Evolutionary conservation across 2,113 vertebrate genomes (phyloP).

Genomic region (Phocoena sinus): DNA sequence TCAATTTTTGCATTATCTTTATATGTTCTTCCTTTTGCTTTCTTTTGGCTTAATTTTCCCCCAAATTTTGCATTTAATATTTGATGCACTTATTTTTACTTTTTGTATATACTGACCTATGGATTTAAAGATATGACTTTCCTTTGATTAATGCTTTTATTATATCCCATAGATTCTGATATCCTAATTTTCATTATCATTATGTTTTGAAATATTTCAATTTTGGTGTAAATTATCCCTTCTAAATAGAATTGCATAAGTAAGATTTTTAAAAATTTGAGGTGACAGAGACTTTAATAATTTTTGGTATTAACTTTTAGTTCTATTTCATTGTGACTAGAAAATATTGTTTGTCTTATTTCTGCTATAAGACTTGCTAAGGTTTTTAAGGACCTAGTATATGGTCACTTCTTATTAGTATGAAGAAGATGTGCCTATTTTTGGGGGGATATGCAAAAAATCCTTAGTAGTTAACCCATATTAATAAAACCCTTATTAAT

Average conservation of each 20-base stretch:
- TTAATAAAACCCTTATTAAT: not conserved
- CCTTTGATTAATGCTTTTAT: not conserved
- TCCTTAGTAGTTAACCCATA: not conserved
- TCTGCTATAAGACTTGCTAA: not conserved
- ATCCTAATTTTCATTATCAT: not conserved
- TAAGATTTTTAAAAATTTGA: not conserved
- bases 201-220: not conserved
- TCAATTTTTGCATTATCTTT: not conserved
- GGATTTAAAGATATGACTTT: not conserved
- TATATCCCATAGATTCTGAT: not conserved
- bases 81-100: not conserved
- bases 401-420: not conserved
- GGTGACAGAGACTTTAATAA: not conserved
- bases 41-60: not conserved
- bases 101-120: not conserved
- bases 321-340: not conserved
- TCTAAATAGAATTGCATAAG: not conserved
- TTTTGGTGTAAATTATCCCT: not conserved
- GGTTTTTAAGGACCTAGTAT: not conserved
- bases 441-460: not conserved
- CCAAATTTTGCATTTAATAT: not conserved
- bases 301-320: not conserved
- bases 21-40: not conserved
- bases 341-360: not conserved
- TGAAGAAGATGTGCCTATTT: not conserved